Evolutionary conservation across 2,888 invertebrate genomes (phyloP).

Genomic region (Petrolisthes cinctipes): DNA sequence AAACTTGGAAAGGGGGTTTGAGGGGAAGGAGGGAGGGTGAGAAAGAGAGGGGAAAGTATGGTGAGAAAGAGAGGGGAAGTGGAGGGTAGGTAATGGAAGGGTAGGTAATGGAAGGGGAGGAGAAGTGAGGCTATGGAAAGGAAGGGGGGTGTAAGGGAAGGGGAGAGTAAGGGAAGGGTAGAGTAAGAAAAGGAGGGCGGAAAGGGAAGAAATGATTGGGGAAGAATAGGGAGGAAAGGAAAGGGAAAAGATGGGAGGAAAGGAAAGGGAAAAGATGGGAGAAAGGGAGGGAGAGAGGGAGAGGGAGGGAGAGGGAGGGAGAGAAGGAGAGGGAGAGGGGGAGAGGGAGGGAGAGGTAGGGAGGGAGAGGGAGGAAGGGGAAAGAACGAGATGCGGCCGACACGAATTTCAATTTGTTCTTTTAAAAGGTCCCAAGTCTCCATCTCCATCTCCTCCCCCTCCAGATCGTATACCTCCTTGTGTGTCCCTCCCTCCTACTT

Average conservation of each 20-base stretch:
- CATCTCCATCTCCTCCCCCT: not conserved
- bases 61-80: not conserved
- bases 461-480: not conserved
- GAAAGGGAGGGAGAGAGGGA: conserved; percentile 2
- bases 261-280: not conserved
- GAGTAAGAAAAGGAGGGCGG: not conserved
- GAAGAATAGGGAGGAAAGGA: not conserved
- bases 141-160: not conserved
- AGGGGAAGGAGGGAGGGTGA: not conserved
- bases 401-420: too few species aligned
- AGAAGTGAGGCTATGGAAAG: not conserved
- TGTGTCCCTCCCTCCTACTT: not conserved
- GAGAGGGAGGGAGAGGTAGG: conserved; percentile 12
- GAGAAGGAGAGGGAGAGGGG: conserved; percentile 1
- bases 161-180: not conserved
- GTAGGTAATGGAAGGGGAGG: too few species aligned
- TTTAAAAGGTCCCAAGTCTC: not conserved
- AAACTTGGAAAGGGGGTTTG: not conserved
- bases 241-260: not conserved
- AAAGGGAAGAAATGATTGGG: not conserved
- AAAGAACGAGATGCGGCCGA: not conserved
- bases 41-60: not conserved
- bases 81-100: not conserved
- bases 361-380: conserved; percentile 14
- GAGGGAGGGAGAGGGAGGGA: not conserved